Conservation (phyloP, 2,888 invertebrate species). For the Entomobrya proxima region DNA sequence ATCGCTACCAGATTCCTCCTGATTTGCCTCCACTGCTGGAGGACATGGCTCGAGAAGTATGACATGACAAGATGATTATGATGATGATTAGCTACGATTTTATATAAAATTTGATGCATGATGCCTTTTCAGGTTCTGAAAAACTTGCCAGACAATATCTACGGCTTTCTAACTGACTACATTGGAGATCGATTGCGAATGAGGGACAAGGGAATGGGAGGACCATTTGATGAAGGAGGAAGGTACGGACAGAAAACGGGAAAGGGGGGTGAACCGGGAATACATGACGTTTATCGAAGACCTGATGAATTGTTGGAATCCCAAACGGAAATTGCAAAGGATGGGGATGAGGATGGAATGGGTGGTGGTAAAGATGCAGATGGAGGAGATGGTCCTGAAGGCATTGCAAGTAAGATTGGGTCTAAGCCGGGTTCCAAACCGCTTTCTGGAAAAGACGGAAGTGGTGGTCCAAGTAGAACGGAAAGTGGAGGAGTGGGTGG, state of each 20-base stretch:
- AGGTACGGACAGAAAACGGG: background rate
- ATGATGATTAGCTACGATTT: background rate
- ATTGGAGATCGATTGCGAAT: conserved; percentile 83
- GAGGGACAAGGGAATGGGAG: background rate
- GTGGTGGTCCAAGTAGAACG: too few relatives aligned
- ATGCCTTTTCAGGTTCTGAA: conserved; percentile 82
- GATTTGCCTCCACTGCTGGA: conserved; percentile 47
- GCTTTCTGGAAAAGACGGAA: background rate
- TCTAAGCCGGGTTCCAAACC: background rate
- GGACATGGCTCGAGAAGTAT: conserved; percentile 53
- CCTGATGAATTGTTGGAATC: background rate
- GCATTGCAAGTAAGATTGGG: background rate
- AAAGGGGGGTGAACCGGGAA: background rate
- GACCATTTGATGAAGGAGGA: background rate
- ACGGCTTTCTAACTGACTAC: conserved; percentile 84
- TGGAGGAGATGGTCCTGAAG: background rate
- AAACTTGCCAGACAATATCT: conserved; percentile 82
- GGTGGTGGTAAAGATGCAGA: background rate
- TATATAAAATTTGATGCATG: background rate
- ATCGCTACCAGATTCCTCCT: conserved; percentile 19
- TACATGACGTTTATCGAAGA: background rate
- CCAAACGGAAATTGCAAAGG: background rate
- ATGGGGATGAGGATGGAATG: background rate
- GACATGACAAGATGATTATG: background rate
- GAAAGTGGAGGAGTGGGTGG: too few relatives aligned